Percentiles rank a stretch among this genome's conserved stretches.
These are phyloP conservation scores for Struthio camelus DNA, from an alignment of 2,113 vertebrate genomes.

Conservation along the genomic window DNA sequence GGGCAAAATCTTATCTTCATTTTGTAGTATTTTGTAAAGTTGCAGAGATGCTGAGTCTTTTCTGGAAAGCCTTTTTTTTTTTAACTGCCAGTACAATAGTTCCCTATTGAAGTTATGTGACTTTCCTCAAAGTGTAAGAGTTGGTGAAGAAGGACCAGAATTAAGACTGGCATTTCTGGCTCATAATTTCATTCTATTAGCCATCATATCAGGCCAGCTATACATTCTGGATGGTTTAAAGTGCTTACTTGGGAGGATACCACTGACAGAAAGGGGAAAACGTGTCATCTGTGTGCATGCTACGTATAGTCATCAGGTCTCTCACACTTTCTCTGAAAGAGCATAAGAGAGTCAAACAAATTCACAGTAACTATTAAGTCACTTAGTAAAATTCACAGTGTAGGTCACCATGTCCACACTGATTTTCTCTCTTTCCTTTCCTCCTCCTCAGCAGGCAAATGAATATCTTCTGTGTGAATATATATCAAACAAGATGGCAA, in stretches of 20 bases:
- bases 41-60: neutral
- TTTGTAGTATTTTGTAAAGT: neutral
- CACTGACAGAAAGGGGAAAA: neutral
- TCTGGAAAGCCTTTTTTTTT: neutral
- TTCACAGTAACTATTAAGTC: conserved; percentile 53
- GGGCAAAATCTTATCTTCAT: neutral
- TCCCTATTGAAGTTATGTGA: neutral
- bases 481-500: conserved; percentile 47
- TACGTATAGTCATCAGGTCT: conserved; percentile 16
- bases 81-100: neutral
- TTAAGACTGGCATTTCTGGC: neutral
- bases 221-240: neutral
- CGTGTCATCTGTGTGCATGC: neutral
- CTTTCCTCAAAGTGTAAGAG: neutral
- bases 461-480: conserved; percentile 54
- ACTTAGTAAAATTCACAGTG: conserved; percentile 24
- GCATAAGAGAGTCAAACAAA: neutral
- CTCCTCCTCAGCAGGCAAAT: conserved; percentile 46
- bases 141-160: neutral
- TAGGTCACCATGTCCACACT: conserved; percentile 21
- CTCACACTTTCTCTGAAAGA: neutral
- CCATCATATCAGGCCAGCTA: neutral
- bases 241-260: neutral
- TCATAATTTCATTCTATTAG: neutral
- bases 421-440: conserved; percentile 4